Evolutionary conservation across 2,888 invertebrate genomes (phyloP).

Genomic region (Phytoseiulus persimilis): DNA sequence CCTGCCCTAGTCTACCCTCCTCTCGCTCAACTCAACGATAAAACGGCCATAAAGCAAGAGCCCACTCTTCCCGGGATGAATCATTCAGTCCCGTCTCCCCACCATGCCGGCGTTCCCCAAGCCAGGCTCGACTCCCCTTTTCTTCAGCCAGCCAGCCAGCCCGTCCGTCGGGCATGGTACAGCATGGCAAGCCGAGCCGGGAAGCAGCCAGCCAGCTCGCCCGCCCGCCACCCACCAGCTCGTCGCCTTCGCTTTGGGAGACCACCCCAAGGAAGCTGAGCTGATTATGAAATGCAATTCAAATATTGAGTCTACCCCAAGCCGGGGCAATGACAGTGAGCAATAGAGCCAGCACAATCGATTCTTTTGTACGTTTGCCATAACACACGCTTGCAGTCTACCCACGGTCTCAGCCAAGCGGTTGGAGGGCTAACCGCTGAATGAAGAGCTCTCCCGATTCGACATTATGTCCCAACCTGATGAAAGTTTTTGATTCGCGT

Average conservation of each 20-base stretch:
- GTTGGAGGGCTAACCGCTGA: too few species aligned
- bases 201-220: background rate
- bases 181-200: background rate
- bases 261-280: conserved; percentile 10
- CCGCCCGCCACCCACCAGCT: background rate
- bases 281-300: conserved; percentile 39
- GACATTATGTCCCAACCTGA: too few species aligned
- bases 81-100: conserved; percentile 8
- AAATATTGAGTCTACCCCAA: conserved; percentile 14
- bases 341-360: background rate
- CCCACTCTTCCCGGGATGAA: conserved; percentile 10
- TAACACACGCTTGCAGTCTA: background rate
- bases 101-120: conserved; percentile 6
- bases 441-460: too few species aligned
- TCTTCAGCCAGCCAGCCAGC: background rate
- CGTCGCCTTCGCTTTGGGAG: background rate
- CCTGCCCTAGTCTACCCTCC: conserved; percentile 7
- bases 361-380: background rate
- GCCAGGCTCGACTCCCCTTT: conserved; percentile 15
- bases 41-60: conserved; percentile 37
- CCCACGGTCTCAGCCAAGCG: too few species aligned
- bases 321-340: conserved; percentile 1
- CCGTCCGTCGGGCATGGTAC: background rate
- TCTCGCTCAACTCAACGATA: conserved; percentile 18
- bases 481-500: too few species aligned